A percentile compares a stretch with the other conserved stretches of the same genome.
Conservation (phyloP, 2,113 vertebrate genomes). For the Phylloscopus trochilus region DNA sequence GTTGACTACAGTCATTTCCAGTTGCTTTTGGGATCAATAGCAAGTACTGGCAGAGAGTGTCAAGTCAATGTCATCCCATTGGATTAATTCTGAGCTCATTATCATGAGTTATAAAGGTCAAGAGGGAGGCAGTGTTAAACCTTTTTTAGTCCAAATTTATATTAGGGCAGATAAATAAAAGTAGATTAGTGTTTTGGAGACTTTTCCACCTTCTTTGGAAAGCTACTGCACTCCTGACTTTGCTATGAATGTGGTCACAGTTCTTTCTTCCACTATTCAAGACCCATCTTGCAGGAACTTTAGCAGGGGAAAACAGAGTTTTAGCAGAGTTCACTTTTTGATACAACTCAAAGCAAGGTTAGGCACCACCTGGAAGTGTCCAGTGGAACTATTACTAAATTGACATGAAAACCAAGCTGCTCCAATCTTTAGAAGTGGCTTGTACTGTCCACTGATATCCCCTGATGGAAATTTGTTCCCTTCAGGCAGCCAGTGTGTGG, state of each 20-base stretch:
- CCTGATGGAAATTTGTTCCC: background rate
- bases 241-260: background rate
- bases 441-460: background rate
- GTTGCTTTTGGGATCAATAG: slow-evolving; percentile 18
- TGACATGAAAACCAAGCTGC: background rate
- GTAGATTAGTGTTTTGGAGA: background rate
- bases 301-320: too few species aligned
- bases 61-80: background rate
- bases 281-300: background rate
- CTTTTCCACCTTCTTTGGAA: background rate
- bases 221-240: background rate
- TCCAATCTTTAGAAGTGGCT: background rate
- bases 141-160: background rate
- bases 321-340: background rate
- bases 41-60: background rate
- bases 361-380: background rate
- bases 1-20: background rate
- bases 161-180: background rate
- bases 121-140: slow-evolving; percentile 6
- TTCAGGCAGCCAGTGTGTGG: background rate
- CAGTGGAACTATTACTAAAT: background rate
- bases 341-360: background rate
- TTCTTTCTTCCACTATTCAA: background rate
- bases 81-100: slow-evolving; percentile 51
- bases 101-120: slow-evolving; percentile 17